Base-by-base conservation (phyloP, 2,888 invertebrate genomes). In the Aelia acuminata region DNA sequence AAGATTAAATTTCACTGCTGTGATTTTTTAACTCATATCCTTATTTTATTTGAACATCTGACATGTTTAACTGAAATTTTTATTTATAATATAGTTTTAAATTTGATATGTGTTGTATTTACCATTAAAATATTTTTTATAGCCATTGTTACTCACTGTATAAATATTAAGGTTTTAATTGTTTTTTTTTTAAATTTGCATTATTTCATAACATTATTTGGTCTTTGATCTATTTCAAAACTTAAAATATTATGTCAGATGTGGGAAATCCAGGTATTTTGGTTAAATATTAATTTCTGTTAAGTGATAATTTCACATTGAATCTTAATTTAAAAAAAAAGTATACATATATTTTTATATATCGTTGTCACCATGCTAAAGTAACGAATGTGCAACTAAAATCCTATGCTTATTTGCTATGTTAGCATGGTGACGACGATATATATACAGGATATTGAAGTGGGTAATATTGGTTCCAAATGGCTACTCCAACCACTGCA, bases 181-280 rank as follows among this genome's bases (percentile, higher is more conserved):
- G n/a, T n/a, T n/a, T 53, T 10, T 57, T 35, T 70, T 70, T 63
- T 18, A 18, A 63, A 63, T 31, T 35, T 63, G 3, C 18, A 35
- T 70, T 70, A 35, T 35, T 70, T 70, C 35, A 35, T 35, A 70
- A 15, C 63, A 70, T 35, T 70, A 8, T 70, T 35, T 70, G 31
- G 31, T 7, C 26, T 15, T 1, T 57, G 15, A 57, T 18, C 35
- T 70, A 70, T 35, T 20, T 35, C 63, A 70, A 10, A 70, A 70
- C 5, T 70, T 70, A 10, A 31, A 15, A 31, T 63, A 26, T 70
- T 31, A 70, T 70, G 63, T 70, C 63, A 70, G 63, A 70, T 70
- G 63, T 70, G 31, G 63, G 31, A 20, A 70, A 70, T 70, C 4
- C 31, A 70, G 63, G 63, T 70, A 35, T 70, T 70, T 53, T 70